Evolutionary conservation across 92 coral and sea anemone genomes (phyloP), one percentile per base, ranked within the genome.

Genomic region (Muricea muricata): DNA sequence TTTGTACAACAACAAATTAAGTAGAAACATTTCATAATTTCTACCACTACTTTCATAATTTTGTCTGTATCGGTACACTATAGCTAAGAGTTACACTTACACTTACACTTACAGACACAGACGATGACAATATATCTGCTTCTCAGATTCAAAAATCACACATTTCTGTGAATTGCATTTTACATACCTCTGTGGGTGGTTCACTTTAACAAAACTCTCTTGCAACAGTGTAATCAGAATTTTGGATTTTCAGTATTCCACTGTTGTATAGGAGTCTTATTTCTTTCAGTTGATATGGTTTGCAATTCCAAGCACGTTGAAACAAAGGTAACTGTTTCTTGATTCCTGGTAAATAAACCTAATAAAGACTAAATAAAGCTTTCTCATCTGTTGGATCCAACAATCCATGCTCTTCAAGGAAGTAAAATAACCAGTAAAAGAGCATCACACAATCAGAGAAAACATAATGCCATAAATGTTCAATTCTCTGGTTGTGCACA

Each of bases 321-420:
- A 89, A 91, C 29, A 57, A 65, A 37, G 86, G 61, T 69, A 89
- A 63, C 23, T 86, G 93, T 35, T 54, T 65, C 33, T 85, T 86
- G 12, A 89, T 86, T 15, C 82, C 65, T 47, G 90, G 90, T 23
- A 89, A 31, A 23, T 85, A 89, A 8, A 67, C 81, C 77, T 80
- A 80, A 33, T 89, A 90, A 57, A 89, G 76, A 67, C 93, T 79
- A 89, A 89, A 89, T 18, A 89, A 67, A 73, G 86, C 90, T 52
- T 55, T 65, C n/a, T 89, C 92, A 80, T 85, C 71, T 57, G 75
- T 66, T 55, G 92, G 89, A 79, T 89, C 58, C 12, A 82, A 81
- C 46, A 54, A 47, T 23, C 87, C 91, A 78, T 48, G 60, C 73
- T 84, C 74, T 40, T 79, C 89, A 26, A 84, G 21, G 8, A 52